These are phyloP conservation scores for Otus sunia DNA, from an alignment of 2,113 vertebrate genomes.

Conservation along the genomic window DNA sequence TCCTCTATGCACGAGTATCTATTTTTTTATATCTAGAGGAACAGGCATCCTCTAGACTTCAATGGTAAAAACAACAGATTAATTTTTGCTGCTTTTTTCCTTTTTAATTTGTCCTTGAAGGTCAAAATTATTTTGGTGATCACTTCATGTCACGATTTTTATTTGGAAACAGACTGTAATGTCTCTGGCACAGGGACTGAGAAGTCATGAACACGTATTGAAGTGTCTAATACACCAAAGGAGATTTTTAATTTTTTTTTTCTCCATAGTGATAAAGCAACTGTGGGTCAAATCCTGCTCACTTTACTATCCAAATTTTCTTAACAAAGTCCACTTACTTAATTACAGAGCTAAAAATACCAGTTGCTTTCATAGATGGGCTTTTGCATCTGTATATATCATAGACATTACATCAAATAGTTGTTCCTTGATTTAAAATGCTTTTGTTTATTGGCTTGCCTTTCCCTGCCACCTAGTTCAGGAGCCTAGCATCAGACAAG, in stretches of 20 bases:
- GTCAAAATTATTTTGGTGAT: constrained; percentile 44
- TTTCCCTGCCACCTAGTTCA: background rate
- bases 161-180: constrained; percentile 16
- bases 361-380: background rate
- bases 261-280: background rate
- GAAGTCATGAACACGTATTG: background rate
- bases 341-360: background rate
- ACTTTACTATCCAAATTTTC: background rate
- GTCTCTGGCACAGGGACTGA: background rate
- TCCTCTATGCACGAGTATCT: background rate
- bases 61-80: background rate
- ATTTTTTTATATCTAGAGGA: background rate
- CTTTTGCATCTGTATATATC: background rate
- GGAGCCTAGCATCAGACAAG: background rate
- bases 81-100: background rate
- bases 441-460: background rate
- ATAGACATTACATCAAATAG: background rate
- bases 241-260: background rate
- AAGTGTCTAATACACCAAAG: background rate
- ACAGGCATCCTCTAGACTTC: background rate
- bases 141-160: constrained; percentile 19
- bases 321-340: background rate
- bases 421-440: background rate
- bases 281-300: background rate
- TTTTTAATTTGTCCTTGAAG: constrained; percentile 32